A percentile compares a stretch with the other conserved stretches of the same genome.
Evolutionary conservation across 2,113 vertebrate genomes (phyloP).

Genomic region (Chelonoidis abingdonii): DNA sequence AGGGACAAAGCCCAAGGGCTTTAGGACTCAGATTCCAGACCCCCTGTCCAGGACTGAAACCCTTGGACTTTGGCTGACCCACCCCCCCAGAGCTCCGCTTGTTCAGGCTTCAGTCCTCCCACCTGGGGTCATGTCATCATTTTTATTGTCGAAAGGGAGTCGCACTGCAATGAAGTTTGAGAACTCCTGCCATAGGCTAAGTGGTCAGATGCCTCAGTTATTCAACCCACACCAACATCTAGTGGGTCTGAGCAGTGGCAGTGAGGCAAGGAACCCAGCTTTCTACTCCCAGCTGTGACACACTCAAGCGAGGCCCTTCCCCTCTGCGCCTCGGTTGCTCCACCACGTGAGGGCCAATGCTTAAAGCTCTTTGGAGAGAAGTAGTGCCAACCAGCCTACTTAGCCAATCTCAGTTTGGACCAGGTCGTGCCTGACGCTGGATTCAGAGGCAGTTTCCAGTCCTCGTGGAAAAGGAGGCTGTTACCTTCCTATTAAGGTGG

Average conservation of each 20-base stretch:
- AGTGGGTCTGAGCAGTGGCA: background rate
- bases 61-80: too few species aligned
- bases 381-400: too few species aligned
- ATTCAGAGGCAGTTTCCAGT: background rate
- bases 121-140: too few species aligned
- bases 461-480: background rate
- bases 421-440: background rate
- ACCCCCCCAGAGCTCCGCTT: too few species aligned
- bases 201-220: background rate
- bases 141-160: too few species aligned
- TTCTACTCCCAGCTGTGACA: background rate
- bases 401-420: background rate
- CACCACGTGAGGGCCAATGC: background rate
- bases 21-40: too few species aligned
- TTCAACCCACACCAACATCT: background rate
- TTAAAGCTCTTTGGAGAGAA: background rate
- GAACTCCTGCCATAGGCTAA: background rate
- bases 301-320: background rate
- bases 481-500: too few species aligned
- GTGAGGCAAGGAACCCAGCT: background rate
- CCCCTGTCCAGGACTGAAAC: too few species aligned
- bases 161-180: too few species aligned
- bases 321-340: background rate
- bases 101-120: too few species aligned
- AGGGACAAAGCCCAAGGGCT: too few species aligned